phyloP scores from a whole-genome alignment of 2,113 vertebrate genomes.

The Gracilinanus agilis region DNA sequence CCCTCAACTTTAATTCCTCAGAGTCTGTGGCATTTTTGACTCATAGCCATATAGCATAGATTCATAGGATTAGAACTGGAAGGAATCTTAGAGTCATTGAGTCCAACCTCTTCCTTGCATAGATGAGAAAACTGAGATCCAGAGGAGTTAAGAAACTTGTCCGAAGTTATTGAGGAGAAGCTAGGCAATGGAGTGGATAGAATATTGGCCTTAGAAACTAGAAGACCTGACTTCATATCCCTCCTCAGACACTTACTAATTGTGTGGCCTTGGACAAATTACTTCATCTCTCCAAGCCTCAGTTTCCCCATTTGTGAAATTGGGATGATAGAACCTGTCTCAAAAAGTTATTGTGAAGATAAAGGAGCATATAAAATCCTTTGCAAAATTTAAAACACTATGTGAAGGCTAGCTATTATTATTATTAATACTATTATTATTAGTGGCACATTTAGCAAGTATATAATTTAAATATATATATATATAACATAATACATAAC shows the following conservation, averaged over 20 bases:
- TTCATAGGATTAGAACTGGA: neutral
- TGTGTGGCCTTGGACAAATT: conserved; percentile 32
- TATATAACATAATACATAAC: no score
- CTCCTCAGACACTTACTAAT: conserved; percentile 33
- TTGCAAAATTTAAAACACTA: neutral
- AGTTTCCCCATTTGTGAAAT: conserved; percentile 9
- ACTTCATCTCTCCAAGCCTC: conserved; percentile 11
- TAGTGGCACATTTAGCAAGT: neutral
- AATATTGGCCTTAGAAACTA: neutral
- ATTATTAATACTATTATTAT: neutral
- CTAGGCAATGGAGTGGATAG: neutral
- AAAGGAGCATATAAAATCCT: neutral
- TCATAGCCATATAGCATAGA: neutral
- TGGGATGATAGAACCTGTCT: neutral
- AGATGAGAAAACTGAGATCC: neutral
- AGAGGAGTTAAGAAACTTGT: neutral
- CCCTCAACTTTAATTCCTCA: neutral
- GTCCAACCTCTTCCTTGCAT: neutral
- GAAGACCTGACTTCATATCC: conserved; percentile 25
- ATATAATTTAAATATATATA: neutral
- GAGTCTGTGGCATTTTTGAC: neutral
- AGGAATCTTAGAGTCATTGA: neutral
- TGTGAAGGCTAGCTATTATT: neutral
- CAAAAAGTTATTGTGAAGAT: neutral
- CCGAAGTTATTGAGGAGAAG: neutral